Evolutionary conservation across 2,888 invertebrate species (phyloP), one percentile per base, ranked within the genome.

Genomic region (Strigamia maritima): DNA sequence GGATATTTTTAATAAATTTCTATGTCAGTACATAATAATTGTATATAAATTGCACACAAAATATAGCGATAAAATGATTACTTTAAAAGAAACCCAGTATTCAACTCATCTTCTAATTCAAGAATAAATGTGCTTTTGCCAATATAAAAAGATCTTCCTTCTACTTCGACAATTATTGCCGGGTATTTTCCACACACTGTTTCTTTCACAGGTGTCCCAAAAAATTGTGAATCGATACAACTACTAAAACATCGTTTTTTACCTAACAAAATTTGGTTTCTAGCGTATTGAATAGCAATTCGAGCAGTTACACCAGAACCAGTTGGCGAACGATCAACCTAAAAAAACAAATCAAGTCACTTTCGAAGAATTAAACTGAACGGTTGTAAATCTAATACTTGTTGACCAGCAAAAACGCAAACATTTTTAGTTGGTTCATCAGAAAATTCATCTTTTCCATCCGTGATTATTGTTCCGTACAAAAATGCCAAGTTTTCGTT

Each of bases 291-390:
- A 7, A 84, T 82, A 22, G 86, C 86, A 4, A 86, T 82, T 54
- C 86, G 81, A 26, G 86, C 86, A 3, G 86, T 84, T 0, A 84
- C 84, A 12, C 86, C 86, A 0, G 86, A 86, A 2, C 87, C 86
- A 74, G 84, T 84, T 0, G 87, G 86, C 31, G 85, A 84, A n/a
- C 87, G 83, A 80, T 86, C 86, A 6, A 86, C 84, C 86, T 86
- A 81, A 3, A 81, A 81, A 7, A 76, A 14, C n/a, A 38, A n/a
- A 76, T 19, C n/a, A 16, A 38, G 8, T 38, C 14, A 76, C n/a
- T 40, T 38, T 40, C 19, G 14, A 3, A 40, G 1, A 19, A 35
- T 16, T 40, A 35, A 35, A 19, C 16, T 3, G n/a, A 76, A 76
- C 28, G 16, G 28, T 75, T 6, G 38, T 7, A 2, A 4, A 75